These are phyloP conservation scores for Cydia amplana DNA, from an alignment of 1,140 invertebrate species.

Conservation along the genomic window DNA sequence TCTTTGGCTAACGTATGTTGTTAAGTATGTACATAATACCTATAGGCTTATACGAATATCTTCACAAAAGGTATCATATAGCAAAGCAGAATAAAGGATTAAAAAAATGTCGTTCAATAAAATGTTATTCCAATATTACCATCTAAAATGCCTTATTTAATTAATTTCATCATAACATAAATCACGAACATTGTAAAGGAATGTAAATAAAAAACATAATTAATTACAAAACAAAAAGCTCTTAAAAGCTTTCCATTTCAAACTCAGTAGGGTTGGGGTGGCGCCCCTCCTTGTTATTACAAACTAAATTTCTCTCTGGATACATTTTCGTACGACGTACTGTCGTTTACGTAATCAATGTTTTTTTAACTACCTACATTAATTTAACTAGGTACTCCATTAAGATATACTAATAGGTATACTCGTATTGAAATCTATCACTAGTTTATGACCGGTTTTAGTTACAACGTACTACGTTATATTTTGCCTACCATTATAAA, in stretches of 20 bases:
- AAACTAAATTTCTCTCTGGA: slow-evolving; percentile 57
- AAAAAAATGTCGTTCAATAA: neutral
- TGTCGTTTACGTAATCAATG: slow-evolving; percentile 27
- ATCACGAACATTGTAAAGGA: slow-evolving; percentile 36
- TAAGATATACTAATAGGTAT: neutral
- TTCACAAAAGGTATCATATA: too few species aligned
- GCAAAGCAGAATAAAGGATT: too few species aligned
- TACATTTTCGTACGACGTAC: slow-evolving; percentile 36
- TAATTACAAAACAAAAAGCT: slow-evolving; percentile 78
- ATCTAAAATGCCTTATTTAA: slow-evolving; percentile 29
- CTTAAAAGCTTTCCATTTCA: slow-evolving; percentile 76
- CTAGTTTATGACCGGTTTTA: neutral
- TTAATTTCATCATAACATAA: slow-evolving; percentile 32
- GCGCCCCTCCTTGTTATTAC: slow-evolving; percentile 68
- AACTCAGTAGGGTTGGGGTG: slow-evolving; percentile 70
- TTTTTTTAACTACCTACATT: slow-evolving; percentile 9
- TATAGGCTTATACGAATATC: too few species aligned
- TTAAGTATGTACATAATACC: too few species aligned
- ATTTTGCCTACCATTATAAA: slow-evolving; percentile 1
- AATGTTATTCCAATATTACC: neutral
- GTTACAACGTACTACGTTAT: neutral
- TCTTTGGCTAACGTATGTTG: too few species aligned
- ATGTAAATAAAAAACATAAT: slow-evolving; percentile 61
- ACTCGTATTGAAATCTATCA: neutral
- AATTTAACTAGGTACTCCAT: neutral